These are phyloP conservation scores for Schizaphis graminum DNA, from an alignment of 2,888 invertebrate species.

Conservation along the genomic window DNA sequence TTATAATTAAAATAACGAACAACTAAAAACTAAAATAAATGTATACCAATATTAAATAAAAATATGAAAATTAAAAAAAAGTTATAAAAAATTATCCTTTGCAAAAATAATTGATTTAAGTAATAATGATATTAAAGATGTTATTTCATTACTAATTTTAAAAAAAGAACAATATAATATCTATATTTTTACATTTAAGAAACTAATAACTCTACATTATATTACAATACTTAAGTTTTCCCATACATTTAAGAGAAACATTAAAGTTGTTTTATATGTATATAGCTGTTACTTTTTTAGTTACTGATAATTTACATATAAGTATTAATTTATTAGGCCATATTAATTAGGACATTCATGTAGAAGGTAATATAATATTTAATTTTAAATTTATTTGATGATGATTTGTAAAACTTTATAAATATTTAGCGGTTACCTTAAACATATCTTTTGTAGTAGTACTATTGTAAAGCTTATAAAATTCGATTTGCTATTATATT, in stretches of 20 bases:
- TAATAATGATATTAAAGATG: neutral
- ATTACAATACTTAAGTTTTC: neutral
- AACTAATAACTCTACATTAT: neutral
- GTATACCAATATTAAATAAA: neutral
- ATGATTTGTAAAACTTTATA: neutral
- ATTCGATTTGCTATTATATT: too few relatives aligned
- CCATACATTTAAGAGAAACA: neutral
- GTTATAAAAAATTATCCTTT: neutral
- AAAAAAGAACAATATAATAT: neutral
- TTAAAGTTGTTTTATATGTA: neutral
- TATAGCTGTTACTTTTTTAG: neutral
- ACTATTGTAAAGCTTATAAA: neutral
- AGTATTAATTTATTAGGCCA: neutral
- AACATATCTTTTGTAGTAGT: neutral
- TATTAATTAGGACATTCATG: neutral
- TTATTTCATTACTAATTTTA: neutral
- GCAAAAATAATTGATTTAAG: neutral
- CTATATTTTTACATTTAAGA: neutral
- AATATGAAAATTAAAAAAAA: neutral
- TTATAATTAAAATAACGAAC: constrained; percentile 31
- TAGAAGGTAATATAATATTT: neutral
- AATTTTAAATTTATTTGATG: neutral
- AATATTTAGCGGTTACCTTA: neutral
- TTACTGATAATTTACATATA: neutral
- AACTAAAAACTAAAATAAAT: constrained; percentile 5